Evolutionary conservation across 2,113 vertebrate species (phyloP), one percentile per base, ranked within the genome.

Genomic region (Orientallactaga bullata): DNA sequence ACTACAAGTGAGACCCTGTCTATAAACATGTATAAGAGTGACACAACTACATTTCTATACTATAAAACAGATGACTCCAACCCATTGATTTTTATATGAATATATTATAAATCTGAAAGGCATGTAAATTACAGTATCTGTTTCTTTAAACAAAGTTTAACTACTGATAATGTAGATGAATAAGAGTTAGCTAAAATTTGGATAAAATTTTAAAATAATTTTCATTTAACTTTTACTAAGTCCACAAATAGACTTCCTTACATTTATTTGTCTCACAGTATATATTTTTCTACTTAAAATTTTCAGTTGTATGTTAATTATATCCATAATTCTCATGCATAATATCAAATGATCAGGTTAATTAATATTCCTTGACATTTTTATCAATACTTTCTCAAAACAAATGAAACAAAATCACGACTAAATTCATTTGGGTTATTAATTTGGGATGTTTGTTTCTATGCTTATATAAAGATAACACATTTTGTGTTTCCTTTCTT

Each of bases 401-500:
- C 69, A 69, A 94, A 82, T 71, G 39, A 88, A 85, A 26, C 58
- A 69, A 65, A 30, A 9, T 58, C 9, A 61, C 10, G 72, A 60
- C 20, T 86, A 73, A 90, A 92, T 20, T 91, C 2, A 91, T 83
- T 85, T 86, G 71, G 26, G 68, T 35, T 78, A 42, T 81, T 88
- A 82, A 92, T 85, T 90, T 89, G 85, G 5, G 84, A 30, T 77
- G 60, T 4, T 47, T 82, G 66, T 94, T 85, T 85, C 3, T 86
- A 39, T 47, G 21, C 32, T 37, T 82, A 63, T 69, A 91, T 80
- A 91, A n/a, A 89, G 11, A 81, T 82, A 85, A 90, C 63, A 85
- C 5, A 68, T 92, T 92, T 94, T 76, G 17, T 95, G 3, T 24
- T 23, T 84, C 12, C 7, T 85, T 91, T 97, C 42, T 95, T 97